These are phyloP conservation scores for Atta colombica DNA, from an alignment of 1,140 invertebrate species.

Conservation along the genomic window DNA sequence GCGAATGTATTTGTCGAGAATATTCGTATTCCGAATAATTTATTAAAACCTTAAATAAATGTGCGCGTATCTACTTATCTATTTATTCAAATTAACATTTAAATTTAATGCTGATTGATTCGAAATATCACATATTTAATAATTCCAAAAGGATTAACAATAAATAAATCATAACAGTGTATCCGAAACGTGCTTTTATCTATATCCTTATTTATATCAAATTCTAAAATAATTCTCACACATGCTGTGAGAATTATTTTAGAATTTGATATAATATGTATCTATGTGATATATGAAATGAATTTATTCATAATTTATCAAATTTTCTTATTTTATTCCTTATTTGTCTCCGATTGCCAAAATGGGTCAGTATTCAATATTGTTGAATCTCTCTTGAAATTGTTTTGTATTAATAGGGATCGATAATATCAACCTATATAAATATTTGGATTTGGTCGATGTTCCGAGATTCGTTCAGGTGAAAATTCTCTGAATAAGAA, in stretches of 20 bases:
- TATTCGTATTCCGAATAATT: slow-evolving; percentile 42
- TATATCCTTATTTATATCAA: not conserved
- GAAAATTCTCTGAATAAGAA: not conserved
- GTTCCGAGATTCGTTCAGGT: not conserved
- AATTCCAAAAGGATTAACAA: not conserved
- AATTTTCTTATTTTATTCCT: not conserved
- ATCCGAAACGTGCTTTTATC: not conserved
- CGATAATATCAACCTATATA: not conserved
- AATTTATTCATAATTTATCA: slow-evolving; percentile 3
- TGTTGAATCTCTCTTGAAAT: not conserved
- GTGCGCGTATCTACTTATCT: not conserved
- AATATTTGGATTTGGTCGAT: not conserved
- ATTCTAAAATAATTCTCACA: not conserved
- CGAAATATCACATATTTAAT: not conserved
- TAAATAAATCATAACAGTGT: not conserved
- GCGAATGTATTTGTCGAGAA: slow-evolving; percentile 27
- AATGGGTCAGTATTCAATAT: not conserved
- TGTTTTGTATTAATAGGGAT: not conserved
- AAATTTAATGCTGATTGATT: not conserved
- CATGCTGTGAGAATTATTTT: too few relatives aligned
- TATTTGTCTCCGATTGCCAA: not conserved
- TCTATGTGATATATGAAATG: not conserved
- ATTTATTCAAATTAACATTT: not conserved
- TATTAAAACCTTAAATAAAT: slow-evolving; percentile 10
- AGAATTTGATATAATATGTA: not conserved